Percentiles rank a stretch among this genome's conserved stretches.
These are phyloP conservation scores for Rhinoptilus africanus DNA, from an alignment of 2,113 vertebrate genomes.

Conservation along the genomic window DNA sequence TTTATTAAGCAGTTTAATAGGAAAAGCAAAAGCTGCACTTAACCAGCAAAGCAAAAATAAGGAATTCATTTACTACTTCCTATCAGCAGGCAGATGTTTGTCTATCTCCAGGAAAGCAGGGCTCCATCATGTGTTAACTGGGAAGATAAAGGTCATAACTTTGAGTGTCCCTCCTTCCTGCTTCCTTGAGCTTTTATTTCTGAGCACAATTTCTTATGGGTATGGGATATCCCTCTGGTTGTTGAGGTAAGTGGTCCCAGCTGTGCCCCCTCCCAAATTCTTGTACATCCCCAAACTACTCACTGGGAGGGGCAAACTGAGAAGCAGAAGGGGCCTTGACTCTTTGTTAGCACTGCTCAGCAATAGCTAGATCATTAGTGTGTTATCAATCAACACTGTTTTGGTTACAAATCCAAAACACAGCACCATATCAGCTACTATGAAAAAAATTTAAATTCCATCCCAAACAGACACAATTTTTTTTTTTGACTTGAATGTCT, in stretches of 20 bases:
- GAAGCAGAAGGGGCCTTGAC: neutral
- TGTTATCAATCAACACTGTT: neutral
- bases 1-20: neutral
- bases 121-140: neutral
- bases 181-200: neutral
- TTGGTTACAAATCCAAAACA: neutral
- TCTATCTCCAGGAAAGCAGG: neutral
- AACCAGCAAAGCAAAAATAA: neutral
- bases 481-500: neutral
- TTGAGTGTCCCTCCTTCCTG: neutral
- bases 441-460: neutral
- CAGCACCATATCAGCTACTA: too few species aligned
- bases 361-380: neutral
- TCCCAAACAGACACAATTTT: neutral
- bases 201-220: fast-evolving
- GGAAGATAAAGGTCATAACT: neutral
- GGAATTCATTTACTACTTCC: neutral
- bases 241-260: neutral
- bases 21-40: neutral
- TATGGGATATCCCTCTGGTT: neutral
- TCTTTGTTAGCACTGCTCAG: too few species aligned
- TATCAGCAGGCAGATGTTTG: neutral
- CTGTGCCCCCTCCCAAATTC: neutral
- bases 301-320: fast-evolving
- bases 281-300: neutral